A percentile compares a stretch with the other conserved stretches of the same genome.
phyloP scores from a whole-genome alignment of 2,888 invertebrate species.

The Cerceris ruficornis region DNA sequence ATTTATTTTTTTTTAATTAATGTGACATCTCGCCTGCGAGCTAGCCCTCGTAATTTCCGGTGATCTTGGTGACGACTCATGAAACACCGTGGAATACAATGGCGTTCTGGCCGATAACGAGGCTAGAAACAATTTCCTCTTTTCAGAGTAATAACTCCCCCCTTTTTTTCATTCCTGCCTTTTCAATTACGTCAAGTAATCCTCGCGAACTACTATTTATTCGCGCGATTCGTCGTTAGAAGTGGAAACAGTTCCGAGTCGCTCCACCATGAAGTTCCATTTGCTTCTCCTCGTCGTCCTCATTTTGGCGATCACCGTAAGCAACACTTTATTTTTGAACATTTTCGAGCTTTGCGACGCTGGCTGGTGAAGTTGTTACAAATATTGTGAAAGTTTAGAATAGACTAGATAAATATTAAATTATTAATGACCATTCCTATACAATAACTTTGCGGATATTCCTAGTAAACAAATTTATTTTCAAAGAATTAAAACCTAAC shows the following conservation, averaged over 20 bases:
- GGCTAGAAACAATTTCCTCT: not conserved
- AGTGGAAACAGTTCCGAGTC: constrained; percentile 20
- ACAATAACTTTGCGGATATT: too few relatives aligned
- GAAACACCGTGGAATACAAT: not conserved
- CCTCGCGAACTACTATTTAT: constrained; percentile 22
- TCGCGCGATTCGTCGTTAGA: not conserved
- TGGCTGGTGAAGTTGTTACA: too few relatives aligned
- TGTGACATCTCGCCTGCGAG: not conserved
- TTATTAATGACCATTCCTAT: too few relatives aligned
- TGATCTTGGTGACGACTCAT: not conserved
- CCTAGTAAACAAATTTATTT: too few relatives aligned
- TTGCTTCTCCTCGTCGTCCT: not conserved
- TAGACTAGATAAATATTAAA: too few relatives aligned
- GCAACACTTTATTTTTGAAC: not conserved
- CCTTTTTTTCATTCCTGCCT: not conserved
- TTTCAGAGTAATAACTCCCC: not conserved
- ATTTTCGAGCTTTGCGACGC: too few relatives aligned
- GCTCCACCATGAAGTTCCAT: constrained; percentile 33
- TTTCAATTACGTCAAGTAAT: not conserved
- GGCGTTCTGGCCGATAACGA: too few relatives aligned
- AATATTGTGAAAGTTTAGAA: too few relatives aligned
- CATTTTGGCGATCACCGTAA: not conserved
- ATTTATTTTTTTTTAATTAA: not conserved
- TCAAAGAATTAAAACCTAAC: too few relatives aligned
- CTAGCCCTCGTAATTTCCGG: constrained; percentile 18